These are phyloP conservation scores for Diplodus puntazzo DNA, from an alignment of 2,797 vertebrate species.

Conservation along the genomic window DNA sequence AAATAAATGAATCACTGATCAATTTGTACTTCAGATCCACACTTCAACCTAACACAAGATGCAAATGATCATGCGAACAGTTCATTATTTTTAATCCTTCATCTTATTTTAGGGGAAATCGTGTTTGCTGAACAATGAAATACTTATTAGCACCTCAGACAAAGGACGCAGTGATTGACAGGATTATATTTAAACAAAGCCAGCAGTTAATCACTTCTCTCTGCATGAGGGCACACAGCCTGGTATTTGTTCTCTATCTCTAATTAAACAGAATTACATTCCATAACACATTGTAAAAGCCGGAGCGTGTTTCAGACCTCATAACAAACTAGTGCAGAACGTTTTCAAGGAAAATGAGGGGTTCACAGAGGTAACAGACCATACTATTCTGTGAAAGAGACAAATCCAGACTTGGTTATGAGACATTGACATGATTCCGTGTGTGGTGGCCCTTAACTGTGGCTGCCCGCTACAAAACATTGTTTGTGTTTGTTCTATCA, in stretches of 20 bases:
- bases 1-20: constrained; percentile 54
- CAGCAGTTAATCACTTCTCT: constrained; percentile 77
- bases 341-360: constrained; percentile 38
- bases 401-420: neutral
- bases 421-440: neutral
- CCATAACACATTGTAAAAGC: constrained; percentile 66
- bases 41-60: constrained; percentile 49
- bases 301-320: constrained; percentile 28
- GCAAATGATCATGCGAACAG: constrained; percentile 60
- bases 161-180: constrained; percentile 81
- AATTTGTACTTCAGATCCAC: constrained; percentile 49
- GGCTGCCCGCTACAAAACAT: neutral
- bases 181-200: constrained; percentile 81
- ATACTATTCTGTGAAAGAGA: neutral
- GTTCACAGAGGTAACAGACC: constrained; percentile 4
- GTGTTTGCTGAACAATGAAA: constrained; percentile 83
- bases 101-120: constrained; percentile 72
- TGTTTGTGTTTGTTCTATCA: neutral
- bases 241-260: constrained; percentile 70
- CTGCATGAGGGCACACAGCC: constrained; percentile 65
- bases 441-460: constrained; percentile 1
- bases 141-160: constrained; percentile 76
- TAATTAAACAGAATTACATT: constrained; percentile 80
- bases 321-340: constrained; percentile 40
- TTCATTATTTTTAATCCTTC: constrained; percentile 76